phyloP scores from a whole-genome alignment of 2,797 vertebrate genomes.

The Sebastes wilsoni region DNA sequence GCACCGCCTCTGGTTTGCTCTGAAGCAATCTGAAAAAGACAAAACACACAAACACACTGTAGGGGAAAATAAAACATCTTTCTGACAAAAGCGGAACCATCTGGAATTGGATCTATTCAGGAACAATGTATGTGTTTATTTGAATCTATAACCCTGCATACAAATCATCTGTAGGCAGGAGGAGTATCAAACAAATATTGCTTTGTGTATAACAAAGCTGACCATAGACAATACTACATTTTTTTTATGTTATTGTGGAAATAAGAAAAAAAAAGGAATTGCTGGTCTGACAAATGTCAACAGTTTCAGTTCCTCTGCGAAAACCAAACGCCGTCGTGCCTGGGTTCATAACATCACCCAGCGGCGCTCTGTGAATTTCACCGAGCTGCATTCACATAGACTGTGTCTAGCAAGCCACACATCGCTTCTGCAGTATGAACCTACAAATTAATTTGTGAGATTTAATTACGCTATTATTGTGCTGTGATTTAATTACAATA shows the following conservation, averaged over 20 bases:
- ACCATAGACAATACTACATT: neutral
- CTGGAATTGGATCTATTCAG: conserved; percentile 6
- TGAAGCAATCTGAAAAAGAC: conserved; percentile 74
- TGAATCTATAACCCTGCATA: neutral
- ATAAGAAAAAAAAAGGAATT: neutral
- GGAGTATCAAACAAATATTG: neutral
- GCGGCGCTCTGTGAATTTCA: too few relatives aligned
- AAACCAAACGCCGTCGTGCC: too few relatives aligned
- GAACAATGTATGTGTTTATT: neutral
- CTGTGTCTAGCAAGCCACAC: too few relatives aligned
- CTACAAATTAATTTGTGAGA: too few relatives aligned
- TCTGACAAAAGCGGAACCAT: neutral
- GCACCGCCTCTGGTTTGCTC: conserved; percentile 79
- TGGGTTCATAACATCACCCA: too few relatives aligned
- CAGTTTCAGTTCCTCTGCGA: neutral
- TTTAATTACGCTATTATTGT: too few relatives aligned
- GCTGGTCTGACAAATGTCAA: neutral
- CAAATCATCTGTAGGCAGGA: neutral
- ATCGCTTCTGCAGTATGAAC: too few relatives aligned
- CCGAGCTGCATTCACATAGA: too few relatives aligned
- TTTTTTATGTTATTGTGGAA: neutral
- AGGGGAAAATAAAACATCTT: conserved; percentile 9
- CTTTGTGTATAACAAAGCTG: neutral
- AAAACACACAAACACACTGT: neutral
- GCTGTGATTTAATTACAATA: too few relatives aligned